Evolutionary conservation across 2,797 vertebrate genomes (phyloP), one percentile per base, ranked within the genome.

Genomic region (Lithobates sylvaticus): DNA sequence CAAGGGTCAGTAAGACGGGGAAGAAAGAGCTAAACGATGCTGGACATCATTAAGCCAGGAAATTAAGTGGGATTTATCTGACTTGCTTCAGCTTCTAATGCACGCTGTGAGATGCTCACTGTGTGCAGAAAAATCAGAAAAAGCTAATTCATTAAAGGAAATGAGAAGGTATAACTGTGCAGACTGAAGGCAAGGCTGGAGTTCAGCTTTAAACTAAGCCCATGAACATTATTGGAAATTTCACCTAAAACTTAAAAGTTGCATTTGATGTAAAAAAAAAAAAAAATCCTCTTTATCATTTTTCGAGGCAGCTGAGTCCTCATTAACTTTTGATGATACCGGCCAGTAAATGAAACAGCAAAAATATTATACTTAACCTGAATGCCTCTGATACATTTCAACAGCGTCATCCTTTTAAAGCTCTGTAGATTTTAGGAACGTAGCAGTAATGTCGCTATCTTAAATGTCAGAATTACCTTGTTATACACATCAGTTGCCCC

Each of bases 401-500:
- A 47, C 39, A 29, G 26, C 36, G 27, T 82, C 73, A 64, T 82
- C 50, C 50, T 68, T 75, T 71, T 70, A 81, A 76, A 76, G 79
- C 65, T 76, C 47, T 8, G 67, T 73, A 78, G 72, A 64, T 82
- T 67, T 78, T 82, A 78, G 39, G 44, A 83, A 64, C 27, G 47
- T 70, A 70, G 34, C 64, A 82, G 82, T 78, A 82, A 83, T 78
- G 80, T 67, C 81, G 50, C 36, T 29, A 73, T 87, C 58, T 61
- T 87, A 83, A 87, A 87, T 87, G 85, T 83, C 85, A 87, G 36
- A 78, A 87, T 87, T 83, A 78, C 69, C 80, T 82, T 83, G 75
- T 78, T 78, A 87, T 78, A 74, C 85, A 87, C 81, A 83, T 78
- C 76, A 58, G 67, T 83, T 83, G 80, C 81, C 68, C 80, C 69